phyloP scores from a whole-genome alignment of 2,113 vertebrate species.

The Rhinoderma darwinii region DNA sequence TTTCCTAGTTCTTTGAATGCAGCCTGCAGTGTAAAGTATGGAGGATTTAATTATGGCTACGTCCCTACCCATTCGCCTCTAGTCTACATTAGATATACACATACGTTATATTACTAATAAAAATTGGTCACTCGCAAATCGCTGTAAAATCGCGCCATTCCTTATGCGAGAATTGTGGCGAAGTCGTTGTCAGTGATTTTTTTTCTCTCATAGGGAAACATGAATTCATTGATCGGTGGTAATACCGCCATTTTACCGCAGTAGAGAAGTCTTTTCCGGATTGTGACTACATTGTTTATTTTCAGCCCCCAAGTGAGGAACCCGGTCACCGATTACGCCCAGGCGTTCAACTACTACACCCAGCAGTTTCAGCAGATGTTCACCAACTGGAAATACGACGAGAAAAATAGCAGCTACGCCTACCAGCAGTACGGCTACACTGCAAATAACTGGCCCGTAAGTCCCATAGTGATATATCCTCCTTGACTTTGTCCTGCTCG shows the following conservation, averaged over 20 bases:
- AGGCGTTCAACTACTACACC: constrained; percentile 84
- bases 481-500: neutral
- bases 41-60: no score
- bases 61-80: no score
- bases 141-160: no score
- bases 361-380: constrained; percentile 87
- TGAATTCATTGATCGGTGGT: no score
- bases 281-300: neutral
- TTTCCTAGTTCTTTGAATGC: neutral
- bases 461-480: no score
- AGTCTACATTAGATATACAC: no score
- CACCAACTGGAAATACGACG: constrained; percentile 88
- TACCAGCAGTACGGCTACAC: constrained; percentile 89
- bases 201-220: no score
- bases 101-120: no score
- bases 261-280: neutral
- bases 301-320: neutral
- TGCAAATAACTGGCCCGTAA: constrained; percentile 83
- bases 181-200: no score
- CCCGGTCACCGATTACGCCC: constrained; percentile 64
- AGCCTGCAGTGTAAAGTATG: neutral
- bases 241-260: no score
- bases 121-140: no score
- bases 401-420: constrained; percentile 81
- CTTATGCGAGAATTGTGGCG: neutral